Base-by-base conservation (phyloP, 2,888 invertebrate species). In the Caenorhabditis zanzibari region DNA sequence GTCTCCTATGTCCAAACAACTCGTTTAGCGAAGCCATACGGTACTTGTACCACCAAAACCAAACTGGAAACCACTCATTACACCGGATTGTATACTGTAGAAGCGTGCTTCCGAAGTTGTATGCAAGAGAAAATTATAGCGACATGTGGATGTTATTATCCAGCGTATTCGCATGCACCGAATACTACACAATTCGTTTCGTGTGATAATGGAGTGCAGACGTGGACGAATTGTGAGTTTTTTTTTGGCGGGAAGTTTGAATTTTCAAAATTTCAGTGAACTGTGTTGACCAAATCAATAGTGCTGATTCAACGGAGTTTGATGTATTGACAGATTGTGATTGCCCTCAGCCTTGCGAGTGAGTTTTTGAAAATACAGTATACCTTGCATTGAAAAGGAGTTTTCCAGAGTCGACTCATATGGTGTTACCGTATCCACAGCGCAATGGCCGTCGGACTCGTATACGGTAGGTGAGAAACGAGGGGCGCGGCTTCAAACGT, bases 81-180 rank as follows among this genome's bases (percentile, higher is more conserved):
- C 74, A 85, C 73, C 12, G 88, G 88, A 16, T 75, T 75, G 10
- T 89, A 89, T 63, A 77, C 77, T 63, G 88, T 88, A 38, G 90
- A 92, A 84, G 92, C 93, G 0, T 93, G 93, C 84, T 88, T 92
- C 72, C 92, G 93, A 74, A 91, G 92, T 12, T 93, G 93, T 83
- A 81, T 90, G 61, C 93, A 93, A 82, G 85, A 88, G 54, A 86
- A 88, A 58, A 88, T 93, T 14, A 84, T 90, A 0, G 64, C 72
- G 5, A 63, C 86, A 59, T 93, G 93, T 85, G 87, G 87, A n/a
- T 93, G 93, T 86, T 90, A 88, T 77, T 90, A 91, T 73, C 91
- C 91, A 2, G 76, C 88, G 1, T 90, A 86, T 72, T 74, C 88
- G 6, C 84, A 84, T 63, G 85, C 88, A 0, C 73, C 38, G 1